These are phyloP conservation scores for Watsonalla binaria DNA, from an alignment of 2,888 invertebrate species.

Conservation along the genomic window DNA sequence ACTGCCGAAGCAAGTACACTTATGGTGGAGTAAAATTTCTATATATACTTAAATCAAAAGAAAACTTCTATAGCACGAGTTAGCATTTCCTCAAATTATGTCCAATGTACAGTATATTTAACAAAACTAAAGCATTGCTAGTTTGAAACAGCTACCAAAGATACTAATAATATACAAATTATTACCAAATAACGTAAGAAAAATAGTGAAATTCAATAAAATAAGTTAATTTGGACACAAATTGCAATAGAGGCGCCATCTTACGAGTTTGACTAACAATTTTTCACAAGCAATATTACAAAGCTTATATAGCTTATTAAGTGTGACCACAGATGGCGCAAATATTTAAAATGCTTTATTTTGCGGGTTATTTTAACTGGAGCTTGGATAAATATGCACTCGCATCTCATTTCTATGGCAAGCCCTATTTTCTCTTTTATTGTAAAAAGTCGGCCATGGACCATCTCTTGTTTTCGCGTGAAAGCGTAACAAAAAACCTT, in stretches of 20 bases:
- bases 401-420: too few relatives aligned
- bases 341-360: too few relatives aligned
- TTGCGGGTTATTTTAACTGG: too few relatives aligned
- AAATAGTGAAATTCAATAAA: not conserved
- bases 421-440: too few relatives aligned
- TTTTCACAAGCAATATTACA: too few relatives aligned
- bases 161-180: not conserved
- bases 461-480: too few relatives aligned
- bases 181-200: not conserved
- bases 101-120: not conserved
- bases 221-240: not conserved
- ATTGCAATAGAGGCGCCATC: not conserved
- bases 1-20: constrained; percentile 58
- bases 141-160: not conserved
- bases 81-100: constrained; percentile 6
- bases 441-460: too few relatives aligned
- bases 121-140: not conserved
- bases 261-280: not conserved
- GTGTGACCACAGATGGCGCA: too few relatives aligned
- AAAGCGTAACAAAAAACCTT: too few relatives aligned
- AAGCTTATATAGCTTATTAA: too few relatives aligned
- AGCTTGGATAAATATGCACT: too few relatives aligned
- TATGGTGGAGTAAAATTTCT: accelerated
- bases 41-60: constrained; percentile 5
- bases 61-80: constrained; percentile 19